phyloP scores from a whole-genome alignment of 2,888 invertebrate species.

The Agonopterix subpropinquella region DNA sequence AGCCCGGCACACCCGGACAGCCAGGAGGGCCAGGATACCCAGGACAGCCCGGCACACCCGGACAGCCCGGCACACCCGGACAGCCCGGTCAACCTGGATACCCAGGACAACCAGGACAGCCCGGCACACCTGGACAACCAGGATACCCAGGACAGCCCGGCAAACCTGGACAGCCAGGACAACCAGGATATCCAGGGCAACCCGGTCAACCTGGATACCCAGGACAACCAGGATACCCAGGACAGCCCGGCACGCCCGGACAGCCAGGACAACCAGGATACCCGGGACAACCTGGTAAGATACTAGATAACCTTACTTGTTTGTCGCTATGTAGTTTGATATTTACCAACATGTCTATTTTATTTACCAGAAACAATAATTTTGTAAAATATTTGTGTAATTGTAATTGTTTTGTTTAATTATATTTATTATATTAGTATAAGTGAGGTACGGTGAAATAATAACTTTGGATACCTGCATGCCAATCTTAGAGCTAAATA shows the following conservation, averaged over 20 bases:
- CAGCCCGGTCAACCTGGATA: conserved; percentile 20
- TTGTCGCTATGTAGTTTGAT: too few species aligned
- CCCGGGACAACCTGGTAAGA: conserved; percentile 24
- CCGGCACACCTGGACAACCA: conserved; percentile 12
- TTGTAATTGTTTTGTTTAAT: too few species aligned
- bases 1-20: conserved; percentile 21
- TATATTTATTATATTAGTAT: too few species aligned
- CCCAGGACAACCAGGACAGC: conserved; percentile 13
- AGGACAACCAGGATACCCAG: conserved; percentile 12
- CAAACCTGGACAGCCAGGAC: conserved; percentile 13
- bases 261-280: conserved; percentile 34
- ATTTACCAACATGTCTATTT: too few species aligned
- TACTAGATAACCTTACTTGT: too few species aligned
- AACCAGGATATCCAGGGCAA: conserved; percentile 11
- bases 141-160: conserved; percentile 5
- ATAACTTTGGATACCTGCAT: too few species aligned
- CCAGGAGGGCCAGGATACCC: conserved; percentile 22
- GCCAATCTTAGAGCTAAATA: too few species aligned
- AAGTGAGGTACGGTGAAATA: too few species aligned
- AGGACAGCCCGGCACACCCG: conserved; percentile 56
- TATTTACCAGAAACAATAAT: too few species aligned
- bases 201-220: conserved; percentile 19
- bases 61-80: conserved; percentile 18
- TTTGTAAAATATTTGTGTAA: too few species aligned
- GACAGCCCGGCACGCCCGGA: conserved; percentile 15